Evolutionary conservation across 2,888 invertebrate species (phyloP).

Genomic region (Sycophila texana): DNA sequence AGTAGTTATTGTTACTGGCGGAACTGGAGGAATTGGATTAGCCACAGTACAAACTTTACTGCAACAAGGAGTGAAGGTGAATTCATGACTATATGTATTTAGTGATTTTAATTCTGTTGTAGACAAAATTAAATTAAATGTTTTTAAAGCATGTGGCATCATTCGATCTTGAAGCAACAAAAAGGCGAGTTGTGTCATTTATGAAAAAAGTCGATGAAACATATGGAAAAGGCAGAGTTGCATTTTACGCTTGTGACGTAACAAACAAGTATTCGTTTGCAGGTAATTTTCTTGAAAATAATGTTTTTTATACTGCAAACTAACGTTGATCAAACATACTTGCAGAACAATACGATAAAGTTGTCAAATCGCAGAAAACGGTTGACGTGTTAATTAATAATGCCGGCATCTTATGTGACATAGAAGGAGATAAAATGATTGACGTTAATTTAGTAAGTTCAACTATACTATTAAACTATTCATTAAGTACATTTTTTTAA

Average conservation of each 20-base stretch:
- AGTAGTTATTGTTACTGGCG: constrained; percentile 38
- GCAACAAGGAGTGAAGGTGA: constrained; percentile 20
- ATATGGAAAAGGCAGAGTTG: constrained; percentile 20
- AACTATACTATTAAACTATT: too few species aligned
- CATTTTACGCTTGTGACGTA: constrained; percentile 33
- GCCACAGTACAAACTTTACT: constrained; percentile 12
- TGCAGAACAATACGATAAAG: constrained; percentile 14
- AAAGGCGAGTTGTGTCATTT: background rate
- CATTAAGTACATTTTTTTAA: background rate
- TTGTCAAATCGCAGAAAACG: constrained; percentile 6
- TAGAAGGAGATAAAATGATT: constrained; percentile 30
- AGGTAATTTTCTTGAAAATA: constrained; percentile 22
- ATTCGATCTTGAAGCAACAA: constrained; percentile 26
- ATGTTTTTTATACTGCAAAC: background rate
- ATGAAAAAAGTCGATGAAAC: background rate
- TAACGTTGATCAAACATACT: background rate
- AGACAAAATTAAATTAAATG: background rate
- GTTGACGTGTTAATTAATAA: constrained; percentile 37
- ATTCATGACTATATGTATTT: background rate
- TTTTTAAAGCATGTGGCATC: constrained; percentile 36
- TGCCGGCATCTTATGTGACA: constrained; percentile 33
- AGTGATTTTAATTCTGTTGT: background rate
- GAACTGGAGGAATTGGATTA: constrained; percentile 34
- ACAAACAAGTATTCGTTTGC: constrained; percentile 11
- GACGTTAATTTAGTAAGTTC: constrained; percentile 35